A percentile compares a stretch with the other conserved stretches of the same genome.
These are phyloP conservation scores for Caretta caretta DNA, from an alignment of 2,113 vertebrate species.

Conservation along the genomic window DNA sequence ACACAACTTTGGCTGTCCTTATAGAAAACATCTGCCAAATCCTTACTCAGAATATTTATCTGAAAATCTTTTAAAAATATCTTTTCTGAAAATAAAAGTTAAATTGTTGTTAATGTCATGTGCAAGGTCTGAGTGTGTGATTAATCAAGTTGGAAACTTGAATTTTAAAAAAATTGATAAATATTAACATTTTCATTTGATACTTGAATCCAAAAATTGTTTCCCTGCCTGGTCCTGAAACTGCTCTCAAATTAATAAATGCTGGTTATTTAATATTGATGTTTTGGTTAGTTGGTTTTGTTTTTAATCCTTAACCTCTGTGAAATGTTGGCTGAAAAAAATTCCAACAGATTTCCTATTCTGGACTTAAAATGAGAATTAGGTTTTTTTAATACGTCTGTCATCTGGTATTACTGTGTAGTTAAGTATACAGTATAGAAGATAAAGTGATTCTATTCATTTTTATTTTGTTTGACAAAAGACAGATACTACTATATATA, in stretches of 20 bases:
- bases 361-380: not conserved
- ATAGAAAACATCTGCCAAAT: not conserved
- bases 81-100: not conserved
- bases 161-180: not conserved
- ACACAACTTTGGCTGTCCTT: not conserved
- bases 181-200: not conserved
- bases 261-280: not conserved
- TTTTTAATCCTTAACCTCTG: not conserved
- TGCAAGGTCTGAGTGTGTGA: not conserved
- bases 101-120: not conserved
- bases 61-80: not conserved
- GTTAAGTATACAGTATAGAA: not conserved
- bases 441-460: not conserved
- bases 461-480: not conserved
- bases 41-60: not conserved
- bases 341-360: not conserved
- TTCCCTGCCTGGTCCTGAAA: not conserved
- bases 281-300: not conserved
- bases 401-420: not conserved
- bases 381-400: not conserved
- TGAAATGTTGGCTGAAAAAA: not conserved
- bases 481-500: not conserved
- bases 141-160: not conserved
- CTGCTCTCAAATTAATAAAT: fast-evolving
- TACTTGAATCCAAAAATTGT: not conserved